A percentile compares a stretch with the other conserved stretches of the same genome.
Conservation (phyloP, 2,113 vertebrate species). For the Pavo muticus region DNA sequence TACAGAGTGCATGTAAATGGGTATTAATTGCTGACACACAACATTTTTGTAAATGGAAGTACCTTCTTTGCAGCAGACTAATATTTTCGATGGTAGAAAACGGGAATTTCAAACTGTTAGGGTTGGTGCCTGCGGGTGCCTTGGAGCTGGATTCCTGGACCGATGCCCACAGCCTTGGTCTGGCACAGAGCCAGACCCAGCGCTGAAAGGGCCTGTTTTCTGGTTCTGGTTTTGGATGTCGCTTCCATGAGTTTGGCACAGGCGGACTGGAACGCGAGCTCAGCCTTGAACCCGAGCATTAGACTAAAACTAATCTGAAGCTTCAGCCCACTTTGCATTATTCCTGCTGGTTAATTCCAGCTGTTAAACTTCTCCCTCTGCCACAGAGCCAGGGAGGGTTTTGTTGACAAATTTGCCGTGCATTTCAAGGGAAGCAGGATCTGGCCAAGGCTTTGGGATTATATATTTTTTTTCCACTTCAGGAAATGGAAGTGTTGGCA, state of each 20-base stretch:
- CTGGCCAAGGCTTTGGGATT: slow-evolving; percentile 45
- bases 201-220: slow-evolving; percentile 45
- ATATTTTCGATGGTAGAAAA: neutral
- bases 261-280: neutral
- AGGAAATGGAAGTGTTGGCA: slow-evolving; percentile 73
- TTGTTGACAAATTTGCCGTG: slow-evolving; percentile 69
- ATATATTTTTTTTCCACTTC: slow-evolving; percentile 46
- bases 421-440: slow-evolving; percentile 57
- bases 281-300: slow-evolving; percentile 45
- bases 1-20: neutral
- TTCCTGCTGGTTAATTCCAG: slow-evolving; percentile 57
- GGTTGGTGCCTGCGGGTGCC: slow-evolving; percentile 11
- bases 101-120: neutral
- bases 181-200: slow-evolving; percentile 42
- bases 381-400: neutral
- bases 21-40: neutral
- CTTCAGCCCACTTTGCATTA: slow-evolving; percentile 55
- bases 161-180: neutral
- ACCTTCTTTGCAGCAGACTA: neutral
- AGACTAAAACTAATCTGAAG: slow-evolving; percentile 60
- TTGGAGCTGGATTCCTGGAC: slow-evolving; percentile 34
- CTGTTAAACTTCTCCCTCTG: slow-evolving; percentile 35
- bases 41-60: slow-evolving; percentile 12
- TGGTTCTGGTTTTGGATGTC: slow-evolving; percentile 50
- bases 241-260: slow-evolving; percentile 21